Evolutionary conservation across 2,113 vertebrate species (phyloP).

Genomic region (Gambusia affinis): DNA sequence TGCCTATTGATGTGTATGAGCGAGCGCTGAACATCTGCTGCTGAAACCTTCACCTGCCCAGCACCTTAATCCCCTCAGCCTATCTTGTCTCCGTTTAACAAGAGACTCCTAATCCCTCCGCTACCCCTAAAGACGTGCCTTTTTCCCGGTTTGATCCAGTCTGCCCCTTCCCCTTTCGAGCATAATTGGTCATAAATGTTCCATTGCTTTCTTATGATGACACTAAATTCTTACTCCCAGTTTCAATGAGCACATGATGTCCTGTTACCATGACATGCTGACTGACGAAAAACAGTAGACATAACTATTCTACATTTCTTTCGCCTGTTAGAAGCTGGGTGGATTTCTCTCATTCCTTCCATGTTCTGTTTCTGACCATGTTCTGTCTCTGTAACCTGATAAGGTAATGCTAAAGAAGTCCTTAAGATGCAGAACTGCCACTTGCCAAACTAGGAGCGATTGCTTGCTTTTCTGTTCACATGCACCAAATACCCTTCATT

Average conservation of each 20-base stretch:
- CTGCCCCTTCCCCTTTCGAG: neutral
- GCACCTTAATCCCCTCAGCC: slow-evolving; percentile 13
- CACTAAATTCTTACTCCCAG: slow-evolving; percentile 23
- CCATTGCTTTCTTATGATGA: slow-evolving; percentile 25
- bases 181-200: slow-evolving; percentile 30
- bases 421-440: neutral
- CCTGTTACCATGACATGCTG: slow-evolving; percentile 37
- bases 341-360: slow-evolving; percentile 41
- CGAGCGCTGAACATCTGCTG: slow-evolving; percentile 21
- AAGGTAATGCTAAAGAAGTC: slow-evolving; percentile 20
- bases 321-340: neutral
- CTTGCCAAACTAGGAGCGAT: slow-evolving; percentile 49
- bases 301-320: neutral
- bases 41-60: slow-evolving; percentile 31
- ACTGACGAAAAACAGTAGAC: slow-evolving; percentile 34
- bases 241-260: slow-evolving; percentile 39
- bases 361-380: slow-evolving; percentile 15
- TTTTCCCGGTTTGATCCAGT: neutral
- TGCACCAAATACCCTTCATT: slow-evolving; percentile 32
- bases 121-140: neutral
- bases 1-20: neutral
- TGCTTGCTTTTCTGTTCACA: slow-evolving; percentile 20
- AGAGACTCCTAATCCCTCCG: neutral
- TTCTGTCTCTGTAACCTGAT: slow-evolving; percentile 46
- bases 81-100: neutral